These are phyloP conservation scores for Acrocephalus scirpaceus DNA, from an alignment of 2,797 vertebrate genomes.

Conservation along the genomic window DNA sequence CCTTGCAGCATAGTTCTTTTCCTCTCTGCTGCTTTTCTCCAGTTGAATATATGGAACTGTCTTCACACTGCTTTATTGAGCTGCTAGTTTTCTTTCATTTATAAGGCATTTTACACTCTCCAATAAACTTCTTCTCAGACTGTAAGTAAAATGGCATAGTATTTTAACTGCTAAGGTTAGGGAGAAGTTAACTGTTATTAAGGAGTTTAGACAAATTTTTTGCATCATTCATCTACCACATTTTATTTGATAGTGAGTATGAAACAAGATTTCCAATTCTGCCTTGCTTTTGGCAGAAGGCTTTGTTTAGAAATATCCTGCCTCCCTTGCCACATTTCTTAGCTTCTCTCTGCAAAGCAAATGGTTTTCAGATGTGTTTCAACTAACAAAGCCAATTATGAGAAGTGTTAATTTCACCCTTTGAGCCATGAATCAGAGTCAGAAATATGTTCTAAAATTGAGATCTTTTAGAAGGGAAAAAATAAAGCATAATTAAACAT, in stretches of 20 bases:
- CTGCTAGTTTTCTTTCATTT: not conserved
- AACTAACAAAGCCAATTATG: not conserved
- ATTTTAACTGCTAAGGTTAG: not conserved
- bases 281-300: not conserved
- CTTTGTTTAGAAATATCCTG: not conserved
- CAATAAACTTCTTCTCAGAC: not conserved
- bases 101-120: not conserved
- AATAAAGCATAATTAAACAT: not conserved
- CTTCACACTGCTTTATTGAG: not conserved
- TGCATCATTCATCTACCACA: rapidly evolving
- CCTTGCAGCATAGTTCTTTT: not conserved
- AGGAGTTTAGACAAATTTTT: not conserved
- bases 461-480: not conserved
- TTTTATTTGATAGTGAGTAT: not conserved
- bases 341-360: not conserved
- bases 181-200: not conserved
- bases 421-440: not conserved
- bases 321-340: not conserved
- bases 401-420: not conserved
- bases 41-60: not conserved
- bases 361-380: not conserved
- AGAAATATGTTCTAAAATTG: not conserved
- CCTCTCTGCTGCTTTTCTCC: not conserved
- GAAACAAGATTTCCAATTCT: not conserved
- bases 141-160: not conserved